Evolutionary conservation across 2,888 invertebrate species (phyloP), one percentile per base, ranked within the genome.

Genomic region (Dicycla oo): DNA sequence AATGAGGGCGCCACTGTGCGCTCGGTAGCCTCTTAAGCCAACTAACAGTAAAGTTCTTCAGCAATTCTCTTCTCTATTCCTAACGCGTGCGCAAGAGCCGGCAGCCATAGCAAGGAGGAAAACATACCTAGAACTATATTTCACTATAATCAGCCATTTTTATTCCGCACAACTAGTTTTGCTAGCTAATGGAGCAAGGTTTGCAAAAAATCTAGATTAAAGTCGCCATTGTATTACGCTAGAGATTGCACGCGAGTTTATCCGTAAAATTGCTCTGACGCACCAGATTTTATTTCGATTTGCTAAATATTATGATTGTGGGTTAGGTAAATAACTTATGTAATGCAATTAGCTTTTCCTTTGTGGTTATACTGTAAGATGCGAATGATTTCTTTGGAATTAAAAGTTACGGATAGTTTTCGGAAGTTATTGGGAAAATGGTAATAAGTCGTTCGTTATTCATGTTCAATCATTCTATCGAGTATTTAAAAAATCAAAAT

Each of bases 91-190:
- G 45, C 34, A 34, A 64, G 23, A 53, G 53, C 43, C 18, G 45
- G n/a, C 53, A 65, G 57, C 63, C 34, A 60, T 72, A 34, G 20
- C 43, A 58, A 71, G 74, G 57, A 63, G 43, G 26, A 47, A 73
- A 66, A 70, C 70, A 72, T 69, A 75, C 71, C 65, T 62, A 73
- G 51, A 80, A 64, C 67, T 69, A 81, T 78, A 67, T 78, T 75
- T 76, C n/a, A 69, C 53, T 70, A 64, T 79, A 84, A 81, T 74
- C 56, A 30, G 56, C 58, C 64, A 69, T 79, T 72, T 65, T 75
- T 74, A 84, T 84, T 85, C 85, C 45, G 53, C 69, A 47, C 72
- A 75, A 75, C 83, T 61, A 58, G 74, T 73, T 76, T 54, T 63
- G 40, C 63, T 30, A 11, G 20, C 75, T 80, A 82, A 80, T 80